Conservation (phyloP, 2,797 vertebrate genomes). For the Phalanger gymnotis region DNA sequence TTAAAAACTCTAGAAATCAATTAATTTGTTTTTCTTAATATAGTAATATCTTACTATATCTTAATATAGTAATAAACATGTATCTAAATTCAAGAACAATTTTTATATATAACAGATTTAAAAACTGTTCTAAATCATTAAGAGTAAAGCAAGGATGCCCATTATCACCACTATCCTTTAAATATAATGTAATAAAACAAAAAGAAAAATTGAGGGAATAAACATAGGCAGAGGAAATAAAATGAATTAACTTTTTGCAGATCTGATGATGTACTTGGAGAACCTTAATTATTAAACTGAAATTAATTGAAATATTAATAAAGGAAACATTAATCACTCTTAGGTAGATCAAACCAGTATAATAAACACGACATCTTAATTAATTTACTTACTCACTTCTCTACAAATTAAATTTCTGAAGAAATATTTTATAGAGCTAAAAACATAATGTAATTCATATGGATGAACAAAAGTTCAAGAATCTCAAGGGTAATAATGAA, state of each 20-base stretch:
- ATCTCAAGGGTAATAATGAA: not conserved
- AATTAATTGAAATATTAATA: not conserved
- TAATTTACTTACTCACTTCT: not conserved
- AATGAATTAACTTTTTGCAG: not conserved
- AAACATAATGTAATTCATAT: not conserved
- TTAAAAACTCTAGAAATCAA: not conserved
- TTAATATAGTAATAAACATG: not conserved
- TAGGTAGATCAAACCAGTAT: not conserved
- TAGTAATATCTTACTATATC: no score
- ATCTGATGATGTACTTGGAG: not conserved
- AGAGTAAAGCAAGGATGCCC: not conserved
- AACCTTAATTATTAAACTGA: not conserved
- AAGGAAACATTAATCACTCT: not conserved
- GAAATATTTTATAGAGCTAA: not conserved
- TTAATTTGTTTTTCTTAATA: not conserved
- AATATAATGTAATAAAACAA: not conserved
- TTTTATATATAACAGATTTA: not conserved
- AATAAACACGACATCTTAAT: not conserved
- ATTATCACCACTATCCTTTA: not conserved
- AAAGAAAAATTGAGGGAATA: not conserved
- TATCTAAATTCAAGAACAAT: not conserved
- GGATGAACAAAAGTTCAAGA: not conserved
- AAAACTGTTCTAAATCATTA: not conserved
- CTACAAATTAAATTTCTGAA: not conserved
- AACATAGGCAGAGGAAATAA: not conserved